Evolutionary conservation across 2,797 vertebrate genomes (phyloP).

Genomic region (Allenopithecus nigroviridis): DNA sequence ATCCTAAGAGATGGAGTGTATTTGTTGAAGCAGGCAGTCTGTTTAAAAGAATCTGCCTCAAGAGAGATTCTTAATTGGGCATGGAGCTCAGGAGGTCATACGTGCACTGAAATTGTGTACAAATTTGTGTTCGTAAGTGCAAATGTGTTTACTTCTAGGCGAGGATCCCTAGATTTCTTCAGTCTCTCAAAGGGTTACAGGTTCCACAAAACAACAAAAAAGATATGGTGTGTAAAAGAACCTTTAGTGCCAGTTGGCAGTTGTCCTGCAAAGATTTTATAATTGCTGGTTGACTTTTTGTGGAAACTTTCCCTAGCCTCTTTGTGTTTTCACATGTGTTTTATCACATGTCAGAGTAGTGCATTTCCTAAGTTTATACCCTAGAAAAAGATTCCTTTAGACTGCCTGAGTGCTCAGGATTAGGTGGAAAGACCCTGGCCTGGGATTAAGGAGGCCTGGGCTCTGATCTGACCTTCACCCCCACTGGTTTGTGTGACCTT

Average conservation of each 20-base stretch:
- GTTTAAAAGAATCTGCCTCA: conserved; percentile 26
- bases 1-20: background rate
- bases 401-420: background rate
- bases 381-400: background rate
- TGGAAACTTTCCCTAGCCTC: conserved; percentile 35
- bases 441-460: background rate
- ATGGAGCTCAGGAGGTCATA: background rate
- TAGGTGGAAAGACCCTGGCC: background rate
- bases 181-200: background rate
- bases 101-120: conserved; percentile 39
- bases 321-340: conserved; percentile 28
- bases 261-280: conserved; percentile 33
- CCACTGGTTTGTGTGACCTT: conserved; percentile 32
- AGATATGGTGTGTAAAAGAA: background rate
- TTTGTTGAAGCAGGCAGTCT: conserved; percentile 28
- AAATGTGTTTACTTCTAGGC: conserved; percentile 26
- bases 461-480: background rate
- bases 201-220: background rate
- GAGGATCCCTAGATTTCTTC: conserved; percentile 9
- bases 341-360: background rate
- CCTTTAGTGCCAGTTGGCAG: background rate
- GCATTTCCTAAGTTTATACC: background rate
- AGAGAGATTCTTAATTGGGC: conserved; percentile 24
- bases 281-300: conserved; percentile 3
- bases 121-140: conserved; percentile 30